Evolutionary conservation across 1,140 invertebrate genomes (phyloP).

Genomic region (Heliconius nattereri): DNA sequence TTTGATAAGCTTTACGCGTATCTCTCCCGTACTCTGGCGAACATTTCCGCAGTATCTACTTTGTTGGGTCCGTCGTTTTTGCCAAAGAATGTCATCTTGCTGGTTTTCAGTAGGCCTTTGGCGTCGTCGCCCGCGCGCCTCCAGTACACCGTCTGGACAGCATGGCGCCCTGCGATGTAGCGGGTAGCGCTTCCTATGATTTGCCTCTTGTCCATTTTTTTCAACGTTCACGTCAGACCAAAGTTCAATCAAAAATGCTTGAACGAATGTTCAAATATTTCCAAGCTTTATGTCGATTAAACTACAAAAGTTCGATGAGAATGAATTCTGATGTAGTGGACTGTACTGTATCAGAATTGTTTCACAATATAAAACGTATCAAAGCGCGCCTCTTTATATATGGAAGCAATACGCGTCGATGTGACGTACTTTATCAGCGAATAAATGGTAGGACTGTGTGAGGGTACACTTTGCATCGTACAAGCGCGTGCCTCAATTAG

Average conservation of each 20-base stretch:
- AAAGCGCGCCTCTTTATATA: conserved; percentile 39
- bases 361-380: conserved; percentile 19
- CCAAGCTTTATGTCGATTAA: not conserved
- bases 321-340: conserved; percentile 20
- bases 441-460: conserved; percentile 42
- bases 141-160: conserved; percentile 88
- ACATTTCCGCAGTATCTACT: conserved; percentile 72
- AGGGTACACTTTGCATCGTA: conserved; percentile 65
- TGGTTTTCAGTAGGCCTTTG: conserved; percentile 83
- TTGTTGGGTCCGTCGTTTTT: conserved; percentile 79
- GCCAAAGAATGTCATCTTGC: conserved; percentile 84
- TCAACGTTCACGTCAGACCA: not conserved
- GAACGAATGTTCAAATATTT: not conserved
- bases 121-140: conserved; percentile 78
- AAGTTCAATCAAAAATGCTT: not conserved
- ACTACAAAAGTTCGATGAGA: conserved; percentile 32
- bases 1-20: conserved; percentile 51
- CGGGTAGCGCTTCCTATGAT: conserved; percentile 84
- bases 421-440: conserved; percentile 45
- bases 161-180: conserved; percentile 86
- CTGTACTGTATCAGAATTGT: conserved; percentile 26
- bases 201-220: conserved; percentile 76
- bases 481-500: conserved; percentile 51
- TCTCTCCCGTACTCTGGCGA: conserved; percentile 70
- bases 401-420: conserved; percentile 31